Evolutionary conservation across 2,797 vertebrate genomes (phyloP), one percentile per base, ranked within the genome.

Genomic region (Serranus cabrilla): DNA sequence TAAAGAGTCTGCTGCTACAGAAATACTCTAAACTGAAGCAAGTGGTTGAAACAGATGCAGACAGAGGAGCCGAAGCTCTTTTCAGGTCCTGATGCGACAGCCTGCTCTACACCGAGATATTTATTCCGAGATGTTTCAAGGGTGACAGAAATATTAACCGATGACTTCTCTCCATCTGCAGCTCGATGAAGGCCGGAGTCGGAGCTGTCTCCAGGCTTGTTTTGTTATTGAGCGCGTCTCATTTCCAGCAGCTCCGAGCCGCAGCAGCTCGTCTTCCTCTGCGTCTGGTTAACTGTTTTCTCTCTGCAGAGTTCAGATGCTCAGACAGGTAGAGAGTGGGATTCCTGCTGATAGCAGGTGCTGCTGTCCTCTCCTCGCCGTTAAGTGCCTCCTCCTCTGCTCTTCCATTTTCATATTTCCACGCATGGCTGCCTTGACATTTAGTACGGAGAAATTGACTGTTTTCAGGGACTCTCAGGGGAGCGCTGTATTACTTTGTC

Each of bases 391-490:
- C 79, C 80, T 82, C 82, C 58, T 78, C 84, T 52, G 57, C 83
- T 81, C 75, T 62, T 88, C 76, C 80, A 87, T 88, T 90, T 89
- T 85, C 89, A 89, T 87, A 90, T 86, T 82, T 84, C 83, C 86
- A 89, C 74, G 90, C 91, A 71, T 86, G 93, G 89, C 89, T 85
- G 87, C 91, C 74, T 84, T 93, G 94, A 93, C 93, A 94, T 94
- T 93, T 93, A 85, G 83, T 68, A 50, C 61, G 27, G 81, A 83
- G 87, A 64, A 91, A 91, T 83, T 65, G 83, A 88, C 86, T 90
- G 87, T 92, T 93, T 93, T 90, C 89, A 87, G 90, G 87, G 88
- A 81, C 89, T 91, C 92, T 92, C 87, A 0, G 27, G 91, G 83
- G 93, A 91, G 69, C 45, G 76, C 82, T 86, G 88, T 84, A 90